Conservation (phyloP, 2,797 vertebrate species). For the Cirrhinus mrigala region DNA sequence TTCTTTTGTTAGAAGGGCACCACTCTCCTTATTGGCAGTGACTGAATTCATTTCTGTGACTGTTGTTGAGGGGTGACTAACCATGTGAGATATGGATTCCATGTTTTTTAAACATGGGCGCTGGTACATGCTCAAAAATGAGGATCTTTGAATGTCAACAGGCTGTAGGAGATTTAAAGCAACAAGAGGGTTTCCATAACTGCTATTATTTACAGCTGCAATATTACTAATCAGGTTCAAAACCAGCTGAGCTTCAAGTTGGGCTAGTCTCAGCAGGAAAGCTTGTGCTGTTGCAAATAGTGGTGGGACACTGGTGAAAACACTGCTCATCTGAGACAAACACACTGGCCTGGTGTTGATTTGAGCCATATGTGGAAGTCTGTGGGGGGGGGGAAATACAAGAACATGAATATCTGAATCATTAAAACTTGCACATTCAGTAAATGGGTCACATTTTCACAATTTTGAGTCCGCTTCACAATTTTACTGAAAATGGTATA, state of each 20-base stretch:
- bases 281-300: conserved; percentile 33
- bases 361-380: not conserved
- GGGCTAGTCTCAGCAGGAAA: conserved; percentile 32
- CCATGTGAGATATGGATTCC: not conserved
- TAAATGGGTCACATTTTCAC: not conserved
- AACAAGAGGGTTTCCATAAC: conserved; percentile 20
- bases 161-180: conserved; percentile 25
- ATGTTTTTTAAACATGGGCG: not conserved
- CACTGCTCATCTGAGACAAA: conserved; percentile 11
- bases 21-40: not conserved
- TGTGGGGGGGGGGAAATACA: not conserved
- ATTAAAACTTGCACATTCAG: not conserved
- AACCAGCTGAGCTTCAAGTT: conserved; percentile 45
- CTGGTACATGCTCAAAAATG: conserved; percentile 28
- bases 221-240: conserved; percentile 41
- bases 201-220: conserved; percentile 1
- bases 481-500: not conserved
- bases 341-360: conserved; percentile 4
- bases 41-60: not conserved
- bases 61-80: conserved; percentile 4
- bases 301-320: not conserved
- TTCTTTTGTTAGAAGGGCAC: not conserved
- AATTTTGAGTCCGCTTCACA: not conserved
- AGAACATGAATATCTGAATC: not conserved
- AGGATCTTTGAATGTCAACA: conserved; percentile 10